These are phyloP conservation scores for Anorthoa munda DNA, from an alignment of 2,888 invertebrate genomes.

Conservation along the genomic window DNA sequence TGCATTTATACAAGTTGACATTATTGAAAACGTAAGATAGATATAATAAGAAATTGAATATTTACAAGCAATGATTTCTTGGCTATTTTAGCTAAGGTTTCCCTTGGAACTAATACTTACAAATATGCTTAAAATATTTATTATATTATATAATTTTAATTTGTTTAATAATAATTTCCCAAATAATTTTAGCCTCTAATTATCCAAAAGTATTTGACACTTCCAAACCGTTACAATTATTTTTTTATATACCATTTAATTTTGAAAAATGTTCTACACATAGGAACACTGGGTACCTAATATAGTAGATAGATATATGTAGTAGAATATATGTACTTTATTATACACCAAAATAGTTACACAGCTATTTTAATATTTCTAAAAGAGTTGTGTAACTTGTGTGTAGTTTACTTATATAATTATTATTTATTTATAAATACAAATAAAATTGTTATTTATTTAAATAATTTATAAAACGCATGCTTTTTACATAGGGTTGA, in stretches of 20 bases:
- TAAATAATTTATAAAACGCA: conserved; percentile 67
- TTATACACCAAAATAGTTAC: no score
- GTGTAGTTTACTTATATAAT: conserved; percentile 42
- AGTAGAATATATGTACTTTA: no score
- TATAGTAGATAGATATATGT: conserved; percentile 2
- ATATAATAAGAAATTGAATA: background rate
- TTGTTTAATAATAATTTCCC: conserved; percentile 44
- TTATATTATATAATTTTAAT: conserved; percentile 41
- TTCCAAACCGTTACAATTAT: conserved; percentile 36
- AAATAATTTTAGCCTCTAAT: conserved; percentile 67
- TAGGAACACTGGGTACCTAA: conserved; percentile 61
- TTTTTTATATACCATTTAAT: conserved; percentile 10
- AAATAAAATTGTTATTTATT: conserved; percentile 66
- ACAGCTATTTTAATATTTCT: no score
- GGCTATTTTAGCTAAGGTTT: conserved; percentile 34
- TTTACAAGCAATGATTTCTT: conserved; percentile 20
- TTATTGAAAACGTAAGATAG: background rate
- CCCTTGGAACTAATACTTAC: conserved; percentile 51
- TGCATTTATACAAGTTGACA: background rate
- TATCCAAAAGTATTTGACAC: conserved; percentile 60
- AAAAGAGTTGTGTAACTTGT: no score
- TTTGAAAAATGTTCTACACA: conserved; percentile 15
- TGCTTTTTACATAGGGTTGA: conserved; percentile 63
- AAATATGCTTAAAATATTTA: conserved; percentile 35
- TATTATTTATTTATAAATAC: conserved; percentile 67